phyloP scores from a whole-genome alignment of 2,888 invertebrate genomes.

The Idaea aversata region DNA sequence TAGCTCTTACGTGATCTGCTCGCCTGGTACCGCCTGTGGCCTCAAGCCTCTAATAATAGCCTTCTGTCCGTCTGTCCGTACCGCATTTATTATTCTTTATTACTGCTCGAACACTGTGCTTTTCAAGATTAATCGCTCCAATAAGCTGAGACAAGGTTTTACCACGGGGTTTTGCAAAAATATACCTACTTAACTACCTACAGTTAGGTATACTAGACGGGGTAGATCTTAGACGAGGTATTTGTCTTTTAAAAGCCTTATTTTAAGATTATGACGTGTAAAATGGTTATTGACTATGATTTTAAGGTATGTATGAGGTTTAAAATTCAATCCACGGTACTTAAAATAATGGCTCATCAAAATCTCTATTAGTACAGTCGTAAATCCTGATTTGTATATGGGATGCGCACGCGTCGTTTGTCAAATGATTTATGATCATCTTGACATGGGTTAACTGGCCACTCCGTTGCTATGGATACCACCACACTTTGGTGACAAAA shows the following conservation, averaged over 20 bases:
- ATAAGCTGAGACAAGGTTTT: conserved; percentile 13
- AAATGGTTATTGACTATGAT: neutral
- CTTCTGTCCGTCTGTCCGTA: conserved; percentile 27
- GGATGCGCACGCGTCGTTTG: conserved; percentile 28
- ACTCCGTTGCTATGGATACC: neutral
- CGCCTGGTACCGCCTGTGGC: conserved; percentile 49
- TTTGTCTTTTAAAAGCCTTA: neutral
- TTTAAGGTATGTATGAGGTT: conserved; percentile 2
- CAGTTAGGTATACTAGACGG: neutral
- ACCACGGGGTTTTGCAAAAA: neutral
- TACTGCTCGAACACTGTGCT: conserved; percentile 33
- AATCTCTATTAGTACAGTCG: conserved; percentile 16
- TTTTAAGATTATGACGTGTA: neutral
- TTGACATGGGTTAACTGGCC: conserved; percentile 7
- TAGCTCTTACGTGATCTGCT: conserved; percentile 42
- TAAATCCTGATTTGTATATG: conserved; percentile 15
- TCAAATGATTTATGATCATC: conserved; percentile 25
- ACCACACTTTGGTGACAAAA: neutral
- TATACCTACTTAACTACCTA: neutral
- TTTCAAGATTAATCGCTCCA: conserved; percentile 29
- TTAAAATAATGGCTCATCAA: conserved; percentile 27
- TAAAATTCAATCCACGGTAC: conserved; percentile 23
- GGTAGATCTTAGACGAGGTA: neutral
- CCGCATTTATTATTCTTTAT: conserved; percentile 41
- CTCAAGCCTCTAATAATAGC: conserved; percentile 41